Percentiles rank a stretch among this genome's conserved stretches.
These are phyloP conservation scores for Gymnocheta viridis DNA, from an alignment of 2,888 invertebrate species.

Conservation along the genomic window DNA sequence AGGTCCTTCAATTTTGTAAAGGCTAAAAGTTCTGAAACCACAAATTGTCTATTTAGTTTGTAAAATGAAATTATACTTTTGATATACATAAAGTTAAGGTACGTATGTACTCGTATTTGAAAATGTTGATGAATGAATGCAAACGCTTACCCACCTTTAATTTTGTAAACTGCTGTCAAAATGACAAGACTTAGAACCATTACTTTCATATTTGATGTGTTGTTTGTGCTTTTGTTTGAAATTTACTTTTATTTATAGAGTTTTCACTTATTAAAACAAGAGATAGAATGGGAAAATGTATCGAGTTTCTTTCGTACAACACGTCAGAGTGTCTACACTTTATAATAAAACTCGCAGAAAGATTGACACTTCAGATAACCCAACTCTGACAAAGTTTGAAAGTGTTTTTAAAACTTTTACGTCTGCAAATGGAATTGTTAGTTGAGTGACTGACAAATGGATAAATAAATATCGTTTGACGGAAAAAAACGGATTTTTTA, in stretches of 20 bases:
- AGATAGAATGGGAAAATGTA: background rate
- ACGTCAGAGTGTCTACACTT: background rate
- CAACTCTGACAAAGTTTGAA: background rate
- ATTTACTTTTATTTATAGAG: background rate
- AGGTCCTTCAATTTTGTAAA: too few species aligned
- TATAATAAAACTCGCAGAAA: background rate
- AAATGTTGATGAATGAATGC: background rate
- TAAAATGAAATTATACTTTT: too few species aligned
- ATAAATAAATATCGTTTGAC: too few species aligned
- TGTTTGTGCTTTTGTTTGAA: background rate
- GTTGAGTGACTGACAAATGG: too few species aligned
- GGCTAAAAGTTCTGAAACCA: too few species aligned
- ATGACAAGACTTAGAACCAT: conserved; percentile 58
- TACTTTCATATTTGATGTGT: conserved; percentile 44
- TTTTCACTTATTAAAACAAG: conserved; percentile 3
- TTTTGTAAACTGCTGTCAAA: conserved; percentile 63
- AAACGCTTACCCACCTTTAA: conserved; percentile 55
- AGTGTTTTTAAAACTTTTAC: background rate
- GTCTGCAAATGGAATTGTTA: background rate
- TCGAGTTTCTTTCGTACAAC: background rate
- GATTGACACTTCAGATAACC: conserved; percentile 7
- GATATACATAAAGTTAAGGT: too few species aligned
- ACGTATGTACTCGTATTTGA: background rate
- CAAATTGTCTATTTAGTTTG: too few species aligned
- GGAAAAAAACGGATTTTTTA: too few species aligned